These are phyloP conservation scores for Dorcus hopei DNA, from an alignment of 2,888 invertebrate genomes.

Conservation along the genomic window DNA sequence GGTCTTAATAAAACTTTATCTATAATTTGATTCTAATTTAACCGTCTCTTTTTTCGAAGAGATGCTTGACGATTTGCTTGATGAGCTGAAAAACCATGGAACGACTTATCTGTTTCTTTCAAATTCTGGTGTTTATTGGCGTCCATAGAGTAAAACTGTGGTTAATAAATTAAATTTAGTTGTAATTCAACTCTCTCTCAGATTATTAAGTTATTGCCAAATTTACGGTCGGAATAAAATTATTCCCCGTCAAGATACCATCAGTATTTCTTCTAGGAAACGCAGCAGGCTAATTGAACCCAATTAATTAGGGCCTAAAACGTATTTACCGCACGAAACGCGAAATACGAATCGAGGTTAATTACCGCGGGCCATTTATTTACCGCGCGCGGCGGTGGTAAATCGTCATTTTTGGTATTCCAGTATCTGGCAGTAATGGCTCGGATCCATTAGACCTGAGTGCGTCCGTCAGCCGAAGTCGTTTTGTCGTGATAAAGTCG, in stretches of 20 bases:
- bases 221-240: too few relatives aligned
- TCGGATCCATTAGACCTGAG: slow-evolving; percentile 1
- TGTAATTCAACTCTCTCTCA: too few relatives aligned
- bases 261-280: neutral
- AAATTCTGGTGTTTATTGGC: too few relatives aligned
- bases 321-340: neutral
- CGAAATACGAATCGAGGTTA: neutral
- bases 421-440: slow-evolving; percentile 1
- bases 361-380: slow-evolving; percentile 1
- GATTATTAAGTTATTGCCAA: too few relatives aligned
- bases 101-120: too few relatives aligned
- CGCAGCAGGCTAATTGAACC: neutral
- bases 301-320: neutral
- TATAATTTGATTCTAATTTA: too few relatives aligned
- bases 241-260: neutral
- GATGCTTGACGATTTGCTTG: too few relatives aligned
- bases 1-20: too few relatives aligned
- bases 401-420: slow-evolving; percentile 1
- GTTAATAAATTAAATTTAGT: too few relatives aligned
- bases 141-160: too few relatives aligned
- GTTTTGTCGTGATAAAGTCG: slow-evolving; percentile 12
- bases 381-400: neutral
- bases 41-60: too few relatives aligned
- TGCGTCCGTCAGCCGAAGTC: neutral
- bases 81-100: too few relatives aligned